Conservation (phyloP, 2,113 vertebrate species). For the Craseonycteris thonglongyai region DNA sequence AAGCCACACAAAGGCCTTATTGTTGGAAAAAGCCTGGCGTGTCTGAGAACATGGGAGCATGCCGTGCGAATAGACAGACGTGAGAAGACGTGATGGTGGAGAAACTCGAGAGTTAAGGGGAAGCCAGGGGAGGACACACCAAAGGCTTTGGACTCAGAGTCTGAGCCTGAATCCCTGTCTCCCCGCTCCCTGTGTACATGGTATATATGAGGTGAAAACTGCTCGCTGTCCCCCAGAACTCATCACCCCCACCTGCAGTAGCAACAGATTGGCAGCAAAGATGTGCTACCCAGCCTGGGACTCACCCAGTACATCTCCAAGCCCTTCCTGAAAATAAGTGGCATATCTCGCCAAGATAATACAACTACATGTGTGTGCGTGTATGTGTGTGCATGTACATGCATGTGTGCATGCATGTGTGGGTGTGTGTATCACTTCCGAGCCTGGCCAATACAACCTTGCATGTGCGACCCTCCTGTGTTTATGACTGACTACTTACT, state of each 20-base stretch:
- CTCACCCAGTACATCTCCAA: neutral
- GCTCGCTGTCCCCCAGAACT: neutral
- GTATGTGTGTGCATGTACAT: neutral
- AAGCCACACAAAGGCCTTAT: neutral
- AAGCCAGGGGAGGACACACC: neutral
- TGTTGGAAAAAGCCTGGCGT: neutral
- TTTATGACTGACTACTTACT: neutral
- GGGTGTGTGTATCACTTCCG: neutral
- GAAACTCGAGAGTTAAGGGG: neutral
- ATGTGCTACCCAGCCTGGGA: neutral
- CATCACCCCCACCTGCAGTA: neutral
- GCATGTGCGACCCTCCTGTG: neutral
- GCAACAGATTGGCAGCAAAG: neutral
- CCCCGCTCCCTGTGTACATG: neutral
- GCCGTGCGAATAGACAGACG: no score
- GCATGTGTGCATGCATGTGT: accelerated
- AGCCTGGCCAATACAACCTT: neutral
- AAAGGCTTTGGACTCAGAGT: neutral
- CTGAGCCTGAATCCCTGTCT: neutral
- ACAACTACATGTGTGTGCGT: neutral
- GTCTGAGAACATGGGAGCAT: neutral
- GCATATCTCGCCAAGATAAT: neutral
- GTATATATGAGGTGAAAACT: neutral
- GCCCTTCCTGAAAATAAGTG: neutral
- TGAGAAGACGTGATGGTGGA: accelerated